Evolutionary conservation across 2,113 vertebrate genomes (phyloP).

Genomic region (Marcusenius ussheri): DNA sequence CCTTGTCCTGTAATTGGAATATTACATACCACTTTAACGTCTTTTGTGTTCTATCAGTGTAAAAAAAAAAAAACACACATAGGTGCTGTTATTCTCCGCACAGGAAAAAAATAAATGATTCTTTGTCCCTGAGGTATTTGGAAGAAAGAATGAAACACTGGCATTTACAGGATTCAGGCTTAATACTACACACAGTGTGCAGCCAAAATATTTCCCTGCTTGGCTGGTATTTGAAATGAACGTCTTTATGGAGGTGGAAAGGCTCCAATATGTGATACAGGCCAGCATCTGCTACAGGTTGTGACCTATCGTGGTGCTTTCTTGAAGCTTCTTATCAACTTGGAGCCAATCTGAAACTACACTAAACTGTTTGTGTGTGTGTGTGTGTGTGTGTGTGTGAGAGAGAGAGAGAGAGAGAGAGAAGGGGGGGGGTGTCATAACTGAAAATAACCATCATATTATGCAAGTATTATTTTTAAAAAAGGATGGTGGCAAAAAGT

Average conservation of each 20-base stretch:
- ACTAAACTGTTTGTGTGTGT: not conserved
- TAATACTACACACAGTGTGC: slow-evolving; percentile 53
- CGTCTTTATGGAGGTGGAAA: slow-evolving; percentile 25
- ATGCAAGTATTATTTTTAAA: not conserved
- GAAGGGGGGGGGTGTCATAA: not conserved
- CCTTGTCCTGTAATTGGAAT: not conserved
- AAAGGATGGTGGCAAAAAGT: not conserved
- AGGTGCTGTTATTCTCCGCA: not conserved
- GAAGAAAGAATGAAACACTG: slow-evolving; percentile 40
- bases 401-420: no score
- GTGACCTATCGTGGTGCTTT: not conserved
- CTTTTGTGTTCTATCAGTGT: not conserved
- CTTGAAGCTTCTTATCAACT: not conserved
- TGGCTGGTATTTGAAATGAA: slow-evolving; percentile 45
- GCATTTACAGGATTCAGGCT: slow-evolving; percentile 48
- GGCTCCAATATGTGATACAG: not conserved
- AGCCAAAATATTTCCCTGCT: slow-evolving; percentile 61
- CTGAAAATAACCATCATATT: not conserved
- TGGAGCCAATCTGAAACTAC: not conserved
- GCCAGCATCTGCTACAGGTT: not conserved
- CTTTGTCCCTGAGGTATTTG: slow-evolving; percentile 19
- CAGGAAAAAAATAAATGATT: slow-evolving; percentile 11
- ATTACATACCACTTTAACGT: not conserved
- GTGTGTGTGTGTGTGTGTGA: no score
- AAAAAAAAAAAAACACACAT: not conserved